Percentiles rank a stretch among this genome's conserved stretches.
Evolutionary conservation across 1,140 invertebrate genomes (phyloP).

Genomic region (Propsilocerus akamusi): DNA sequence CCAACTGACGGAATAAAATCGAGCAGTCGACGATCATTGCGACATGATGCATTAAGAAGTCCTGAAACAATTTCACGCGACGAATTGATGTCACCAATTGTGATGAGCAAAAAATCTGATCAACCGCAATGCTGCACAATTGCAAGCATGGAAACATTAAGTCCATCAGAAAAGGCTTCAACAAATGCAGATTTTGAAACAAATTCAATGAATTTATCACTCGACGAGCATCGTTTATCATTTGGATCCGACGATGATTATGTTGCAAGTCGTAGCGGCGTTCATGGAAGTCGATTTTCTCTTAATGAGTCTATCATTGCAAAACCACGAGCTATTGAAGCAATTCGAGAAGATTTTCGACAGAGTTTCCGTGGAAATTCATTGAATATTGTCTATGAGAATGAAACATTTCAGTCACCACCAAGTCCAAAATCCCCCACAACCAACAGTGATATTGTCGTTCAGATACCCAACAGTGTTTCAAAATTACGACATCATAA

Average conservation of each 20-base stretch:
- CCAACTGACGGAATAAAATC: conserved; percentile 18
- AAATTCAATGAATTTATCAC: background rate
- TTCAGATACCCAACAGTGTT: conserved; percentile 14
- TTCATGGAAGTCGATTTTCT: conserved; percentile 1
- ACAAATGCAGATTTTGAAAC: background rate
- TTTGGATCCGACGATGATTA: background rate
- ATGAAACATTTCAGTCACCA: background rate
- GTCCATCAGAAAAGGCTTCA: conserved; percentile 20
- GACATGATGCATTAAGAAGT: conserved; percentile 14
- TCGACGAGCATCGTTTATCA: background rate
- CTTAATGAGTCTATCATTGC: background rate
- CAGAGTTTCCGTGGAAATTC: conserved; percentile 3
- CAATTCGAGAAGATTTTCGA: background rate
- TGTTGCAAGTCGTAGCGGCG: background rate
- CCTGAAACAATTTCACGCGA: conserved; percentile 18
- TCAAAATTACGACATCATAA: conserved; percentile 7
- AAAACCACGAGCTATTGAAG: background rate
- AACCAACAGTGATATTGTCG: conserved; percentile 12
- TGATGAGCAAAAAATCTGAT: no score
- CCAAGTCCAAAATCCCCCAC: background rate
- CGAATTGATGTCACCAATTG: conserved; percentile 13
- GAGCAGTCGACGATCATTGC: conserved; percentile 16
- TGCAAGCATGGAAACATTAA: conserved; percentile 21
- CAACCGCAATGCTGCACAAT: conserved; percentile 11
- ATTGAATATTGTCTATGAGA: background rate